Conservation (phyloP, 2,888 invertebrate genomes). For the Thymelicus sylvestris region DNA sequence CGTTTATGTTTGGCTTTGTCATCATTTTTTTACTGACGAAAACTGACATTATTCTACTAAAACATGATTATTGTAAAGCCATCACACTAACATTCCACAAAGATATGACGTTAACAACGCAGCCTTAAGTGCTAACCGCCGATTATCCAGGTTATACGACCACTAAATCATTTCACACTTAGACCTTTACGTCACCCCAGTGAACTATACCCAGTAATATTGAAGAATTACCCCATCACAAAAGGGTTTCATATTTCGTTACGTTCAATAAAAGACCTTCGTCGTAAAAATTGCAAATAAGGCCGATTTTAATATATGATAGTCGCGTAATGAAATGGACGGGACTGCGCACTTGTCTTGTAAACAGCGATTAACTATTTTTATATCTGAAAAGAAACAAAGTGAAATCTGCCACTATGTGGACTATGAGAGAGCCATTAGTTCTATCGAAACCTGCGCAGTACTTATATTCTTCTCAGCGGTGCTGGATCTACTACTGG, state of each 20-base stretch:
- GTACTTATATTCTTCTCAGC: too few relatives aligned
- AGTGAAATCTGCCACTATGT: too few relatives aligned
- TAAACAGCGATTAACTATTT: not conserved
- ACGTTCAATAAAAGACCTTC: constrained; percentile 65
- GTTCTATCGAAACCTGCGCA: too few relatives aligned
- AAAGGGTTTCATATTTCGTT: constrained; percentile 72
- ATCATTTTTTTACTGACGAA: too few relatives aligned
- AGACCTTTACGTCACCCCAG: constrained; percentile 59
- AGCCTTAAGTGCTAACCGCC: constrained; percentile 68
- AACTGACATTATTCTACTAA: not conserved
- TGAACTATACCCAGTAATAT: constrained; percentile 83
- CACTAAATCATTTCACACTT: constrained; percentile 78
- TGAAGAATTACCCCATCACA: constrained; percentile 75
- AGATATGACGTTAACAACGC: constrained; percentile 53
- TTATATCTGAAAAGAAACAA: too few relatives aligned
- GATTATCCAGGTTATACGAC: constrained; percentile 78
- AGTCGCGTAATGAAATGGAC: constrained; percentile 65
- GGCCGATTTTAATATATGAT: constrained; percentile 63
- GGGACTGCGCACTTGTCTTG: constrained; percentile 15
- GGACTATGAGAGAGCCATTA: too few relatives aligned
- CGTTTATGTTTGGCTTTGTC: too few relatives aligned
- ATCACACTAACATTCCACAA: constrained; percentile 44
- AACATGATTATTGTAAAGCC: not conserved
- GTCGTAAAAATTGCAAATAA: constrained; percentile 80
- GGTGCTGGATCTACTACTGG: too few relatives aligned